phyloP scores from a whole-genome alignment of 2,113 vertebrate species.

The Antigone vipio region DNA sequence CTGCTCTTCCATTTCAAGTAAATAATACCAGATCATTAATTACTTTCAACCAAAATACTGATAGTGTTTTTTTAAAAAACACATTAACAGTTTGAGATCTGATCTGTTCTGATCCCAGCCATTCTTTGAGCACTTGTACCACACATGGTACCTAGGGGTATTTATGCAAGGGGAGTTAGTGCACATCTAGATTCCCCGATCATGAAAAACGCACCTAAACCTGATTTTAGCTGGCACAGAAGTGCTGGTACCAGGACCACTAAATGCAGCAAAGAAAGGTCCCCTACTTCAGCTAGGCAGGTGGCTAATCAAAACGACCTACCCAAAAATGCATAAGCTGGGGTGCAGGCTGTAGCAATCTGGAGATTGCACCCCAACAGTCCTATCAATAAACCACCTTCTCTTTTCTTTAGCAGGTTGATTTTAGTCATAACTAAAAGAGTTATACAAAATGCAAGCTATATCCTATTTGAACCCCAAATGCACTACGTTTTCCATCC shows the following conservation, averaged over 20 bases:
- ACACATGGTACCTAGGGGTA: not conserved
- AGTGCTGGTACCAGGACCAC: not conserved
- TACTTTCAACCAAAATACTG: not conserved
- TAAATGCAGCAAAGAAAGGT: not conserved
- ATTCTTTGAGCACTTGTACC: not conserved
- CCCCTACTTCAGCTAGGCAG: not conserved
- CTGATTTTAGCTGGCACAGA: not conserved
- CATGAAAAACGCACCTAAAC: not conserved
- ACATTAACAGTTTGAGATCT: not conserved
- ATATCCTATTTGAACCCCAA: not conserved
- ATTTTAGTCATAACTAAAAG: not conserved
- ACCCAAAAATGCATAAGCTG: not conserved
- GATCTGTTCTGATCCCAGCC: not conserved
- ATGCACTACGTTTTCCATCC: not conserved
- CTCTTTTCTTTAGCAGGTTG: not conserved
- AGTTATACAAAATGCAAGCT: not conserved
- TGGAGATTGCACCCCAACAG: not conserved
- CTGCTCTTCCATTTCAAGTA: not conserved
- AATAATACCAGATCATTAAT: not conserved
- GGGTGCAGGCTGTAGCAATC: not conserved
- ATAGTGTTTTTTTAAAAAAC: not conserved
- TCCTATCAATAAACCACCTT: not conserved
- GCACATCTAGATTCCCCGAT: not conserved
- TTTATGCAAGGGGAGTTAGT: not conserved
- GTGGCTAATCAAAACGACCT: not conserved